Percentiles rank a stretch among this genome's conserved stretches.
phyloP scores from a whole-genome alignment of 1,140 invertebrate genomes.

The Papilio helenus region DNA sequence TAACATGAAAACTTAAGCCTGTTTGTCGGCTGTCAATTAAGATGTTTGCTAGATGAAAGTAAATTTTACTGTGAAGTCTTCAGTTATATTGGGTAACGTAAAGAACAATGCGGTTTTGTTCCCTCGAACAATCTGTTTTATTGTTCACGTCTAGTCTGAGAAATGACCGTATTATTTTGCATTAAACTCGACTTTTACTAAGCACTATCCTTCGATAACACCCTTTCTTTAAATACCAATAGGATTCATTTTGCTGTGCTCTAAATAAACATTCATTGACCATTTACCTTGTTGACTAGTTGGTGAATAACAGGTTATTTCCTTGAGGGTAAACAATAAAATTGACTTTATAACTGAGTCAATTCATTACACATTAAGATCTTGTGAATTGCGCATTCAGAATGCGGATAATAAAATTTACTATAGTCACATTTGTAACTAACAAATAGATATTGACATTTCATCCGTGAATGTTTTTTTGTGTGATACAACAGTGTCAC shows the following conservation, averaged over 20 bases:
- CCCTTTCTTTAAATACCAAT: not conserved
- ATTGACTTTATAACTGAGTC: constrained; percentile 22
- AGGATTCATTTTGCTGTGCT: not conserved
- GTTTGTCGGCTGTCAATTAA: not conserved
- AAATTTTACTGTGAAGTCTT: constrained; percentile 28
- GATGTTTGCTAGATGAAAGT: constrained; percentile 22
- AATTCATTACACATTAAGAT: not conserved
- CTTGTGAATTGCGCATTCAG: constrained; percentile 12
- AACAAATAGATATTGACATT: not conserved
- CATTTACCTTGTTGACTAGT: constrained; percentile 9
- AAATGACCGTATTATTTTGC: constrained; percentile 36
- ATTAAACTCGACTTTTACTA: constrained; percentile 28
- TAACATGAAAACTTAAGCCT: too few species aligned
- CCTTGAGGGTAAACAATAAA: constrained; percentile 18
- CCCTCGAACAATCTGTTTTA: constrained; percentile 27
- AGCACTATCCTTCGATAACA: not conserved
- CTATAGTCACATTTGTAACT: not conserved
- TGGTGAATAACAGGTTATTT: constrained; percentile 22
- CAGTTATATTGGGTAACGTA: constrained; percentile 30
- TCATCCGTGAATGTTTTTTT: not conserved
- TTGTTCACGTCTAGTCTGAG: constrained; percentile 29
- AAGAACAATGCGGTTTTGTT: constrained; percentile 34
- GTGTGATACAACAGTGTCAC: not conserved
- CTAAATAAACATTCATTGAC: not conserved
- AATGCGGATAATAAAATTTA: constrained; percentile 7